Base-by-base conservation (phyloP, 2,797 vertebrate species). In the Scleropages formosus region DNA sequence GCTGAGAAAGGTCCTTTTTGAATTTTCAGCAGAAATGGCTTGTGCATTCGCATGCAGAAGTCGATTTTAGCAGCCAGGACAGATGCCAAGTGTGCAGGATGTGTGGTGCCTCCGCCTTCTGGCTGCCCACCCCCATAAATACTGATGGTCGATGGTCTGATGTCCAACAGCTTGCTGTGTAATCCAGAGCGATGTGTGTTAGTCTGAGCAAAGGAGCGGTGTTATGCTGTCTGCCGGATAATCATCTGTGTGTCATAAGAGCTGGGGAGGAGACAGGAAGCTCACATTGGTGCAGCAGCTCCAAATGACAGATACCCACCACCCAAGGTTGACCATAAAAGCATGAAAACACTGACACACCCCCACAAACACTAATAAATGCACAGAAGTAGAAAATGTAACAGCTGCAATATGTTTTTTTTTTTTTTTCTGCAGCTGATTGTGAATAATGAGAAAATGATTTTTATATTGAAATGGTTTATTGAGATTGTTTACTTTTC, bases 201-300 rank as follows among this genome's bases (percentile, higher is more conserved):
- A 46, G 16, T 46, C 22, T 15, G 60, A 1, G 61, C 11, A 18
- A 26, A 9, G 7, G 2, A 15, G 8, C 18, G 51, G 18, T 75
- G 58, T 59, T n/a, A 56, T 12, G 65, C 7, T 31, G 18, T 13
- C 16, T 4, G 7, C 15, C 2, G 16, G 51, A 75, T 59, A 64
- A 31, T 20, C 18, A 75, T 66, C 73, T 56, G 73, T 18, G 12
- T 22, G 1, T 64, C 26, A 31, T 75, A 49, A 22, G 62, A 15
- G 22, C 16, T 13, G 2, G 61, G 46, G 72, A 4, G 47, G 24
- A 13, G 13, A 49, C 20, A 24, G n/a, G 67, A 22, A 20, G 63
- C 4, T 20, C n/a, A 18, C 58, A 61, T 18, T 4, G 12, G 22
- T 6, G 31, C 6, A 2, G 31, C 2, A 39, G 31, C 31, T 39